Percentiles rank a stretch among this genome's conserved stretches.
Conservation (phyloP, 2,888 invertebrate genomes). For the Alentia gelatinosa region DNA sequence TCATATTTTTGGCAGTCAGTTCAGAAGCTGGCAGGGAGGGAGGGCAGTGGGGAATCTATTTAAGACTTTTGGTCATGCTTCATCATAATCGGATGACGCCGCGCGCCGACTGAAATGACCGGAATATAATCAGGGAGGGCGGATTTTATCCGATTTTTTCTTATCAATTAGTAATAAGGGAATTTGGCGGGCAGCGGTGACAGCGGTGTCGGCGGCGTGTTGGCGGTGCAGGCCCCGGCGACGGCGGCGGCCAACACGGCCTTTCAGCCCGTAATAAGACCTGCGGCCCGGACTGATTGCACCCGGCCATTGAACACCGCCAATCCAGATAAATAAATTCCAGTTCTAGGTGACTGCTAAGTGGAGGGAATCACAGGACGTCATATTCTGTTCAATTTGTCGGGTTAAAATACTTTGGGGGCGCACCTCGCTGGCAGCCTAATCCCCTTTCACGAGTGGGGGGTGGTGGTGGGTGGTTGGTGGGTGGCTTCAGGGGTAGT, state of each 20-base stretch:
- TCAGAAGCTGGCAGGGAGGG: neutral
- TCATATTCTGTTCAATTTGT: slow-evolving; percentile 54
- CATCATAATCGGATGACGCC: slow-evolving; percentile 31
- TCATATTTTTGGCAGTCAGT: neutral
- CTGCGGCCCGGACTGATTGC: slow-evolving; percentile 33
- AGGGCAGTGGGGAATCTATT: neutral
- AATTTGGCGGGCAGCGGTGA: neutral
- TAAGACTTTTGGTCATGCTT: slow-evolving; percentile 37
- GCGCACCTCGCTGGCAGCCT: neutral
- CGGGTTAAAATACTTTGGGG: slow-evolving; percentile 50
- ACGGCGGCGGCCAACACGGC: neutral
- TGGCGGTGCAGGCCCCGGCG: neutral
- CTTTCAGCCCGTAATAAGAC: slow-evolving; percentile 30
- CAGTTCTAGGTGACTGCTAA: slow-evolving; percentile 34
- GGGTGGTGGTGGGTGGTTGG: neutral
- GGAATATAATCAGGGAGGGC: slow-evolving; percentile 23
- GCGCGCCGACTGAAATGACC: neutral
- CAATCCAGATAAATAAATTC: slow-evolving; percentile 54
- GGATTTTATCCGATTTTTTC: slow-evolving; percentile 36
- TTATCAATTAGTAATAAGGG: slow-evolving; percentile 43
- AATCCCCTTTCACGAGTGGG: neutral
- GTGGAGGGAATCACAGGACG: slow-evolving; percentile 47
- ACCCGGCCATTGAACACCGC: slow-evolving; percentile 20
- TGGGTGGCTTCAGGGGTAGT: too few relatives aligned
- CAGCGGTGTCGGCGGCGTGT: neutral